Percentiles rank a stretch among this genome's conserved stretches.
Conservation (phyloP, 2,888 invertebrate species). For the Agrenia bidenticulata region DNA sequence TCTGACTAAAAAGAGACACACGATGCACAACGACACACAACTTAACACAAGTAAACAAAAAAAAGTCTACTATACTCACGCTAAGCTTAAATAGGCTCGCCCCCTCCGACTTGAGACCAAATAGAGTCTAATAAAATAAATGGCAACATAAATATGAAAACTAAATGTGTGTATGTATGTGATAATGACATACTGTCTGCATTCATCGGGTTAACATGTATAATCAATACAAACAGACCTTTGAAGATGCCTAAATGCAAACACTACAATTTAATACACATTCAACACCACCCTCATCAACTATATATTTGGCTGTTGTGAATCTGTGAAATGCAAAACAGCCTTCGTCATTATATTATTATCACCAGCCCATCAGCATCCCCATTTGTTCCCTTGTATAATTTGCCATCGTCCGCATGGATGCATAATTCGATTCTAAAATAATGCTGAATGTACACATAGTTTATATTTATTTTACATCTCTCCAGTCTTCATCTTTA, state of each 20-base stretch:
- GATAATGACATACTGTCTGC: neutral
- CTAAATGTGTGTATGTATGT: neutral
- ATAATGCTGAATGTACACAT: neutral
- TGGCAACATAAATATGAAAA: neutral
- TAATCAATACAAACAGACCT: slow-evolving; percentile 5
- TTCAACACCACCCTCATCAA: too few species aligned
- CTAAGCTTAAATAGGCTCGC: neutral
- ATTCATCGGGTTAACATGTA: neutral
- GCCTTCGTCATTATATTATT: neutral
- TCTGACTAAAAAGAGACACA: too few species aligned
- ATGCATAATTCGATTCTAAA: slow-evolving; percentile 6
- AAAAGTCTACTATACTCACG: neutral
- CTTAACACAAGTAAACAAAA: neutral
- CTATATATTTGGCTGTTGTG: too few species aligned
- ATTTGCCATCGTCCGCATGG: neutral
- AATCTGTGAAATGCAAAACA: neutral
- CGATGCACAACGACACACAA: too few species aligned
- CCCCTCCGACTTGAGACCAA: neutral
- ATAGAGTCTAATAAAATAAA: slow-evolving; percentile 2
- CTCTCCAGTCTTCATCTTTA: too few species aligned
- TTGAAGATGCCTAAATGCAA: neutral
- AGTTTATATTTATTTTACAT: neutral
- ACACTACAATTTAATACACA: neutral
- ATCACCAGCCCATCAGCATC: neutral
- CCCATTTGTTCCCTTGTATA: too few species aligned